Conservation (phyloP, 23 tunicate genomes). For the Aplidium turbinatum region DNA sequence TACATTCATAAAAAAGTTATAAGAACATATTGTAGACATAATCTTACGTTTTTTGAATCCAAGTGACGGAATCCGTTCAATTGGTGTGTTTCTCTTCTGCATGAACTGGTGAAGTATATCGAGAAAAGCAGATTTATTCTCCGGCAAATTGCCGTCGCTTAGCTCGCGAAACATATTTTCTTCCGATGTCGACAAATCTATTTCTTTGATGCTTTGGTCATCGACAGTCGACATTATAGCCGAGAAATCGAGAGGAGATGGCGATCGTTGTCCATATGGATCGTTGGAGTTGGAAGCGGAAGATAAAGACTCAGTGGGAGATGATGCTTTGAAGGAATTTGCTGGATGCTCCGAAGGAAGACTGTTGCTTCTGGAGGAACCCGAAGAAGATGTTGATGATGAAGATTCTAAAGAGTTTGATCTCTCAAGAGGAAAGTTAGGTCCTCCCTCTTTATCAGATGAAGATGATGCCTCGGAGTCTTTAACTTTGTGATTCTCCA, state of each 20-base stretch:
- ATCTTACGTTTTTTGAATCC: slow-evolving; percentile 82
- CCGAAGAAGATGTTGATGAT: slow-evolving; percentile 21
- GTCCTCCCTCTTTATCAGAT: neutral
- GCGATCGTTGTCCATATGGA: slow-evolving; percentile 21
- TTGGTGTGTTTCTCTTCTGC: slow-evolving; percentile 57
- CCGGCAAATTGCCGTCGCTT: slow-evolving; percentile 61
- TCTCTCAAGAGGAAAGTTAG: neutral
- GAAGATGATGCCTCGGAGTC: neutral
- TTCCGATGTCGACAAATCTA: slow-evolving; percentile 28
- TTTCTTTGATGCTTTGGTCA: neutral
- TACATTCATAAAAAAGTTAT: no score
- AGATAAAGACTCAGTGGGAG: slow-evolving; percentile 42
- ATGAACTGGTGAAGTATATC: slow-evolving; percentile 61
- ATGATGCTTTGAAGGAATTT: slow-evolving; percentile 8
- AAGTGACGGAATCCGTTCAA: slow-evolving; percentile 58
- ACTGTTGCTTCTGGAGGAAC: slow-evolving; percentile 44
- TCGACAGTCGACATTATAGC: slow-evolving; percentile 10
- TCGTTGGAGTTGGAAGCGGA: slow-evolving; percentile 33
- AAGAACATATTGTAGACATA: no score
- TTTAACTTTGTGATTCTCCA: slow-evolving; percentile 47
- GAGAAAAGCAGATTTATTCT: slow-evolving; percentile 45
- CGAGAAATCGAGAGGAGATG: slow-evolving; percentile 49
- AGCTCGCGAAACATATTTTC: slow-evolving; percentile 45
- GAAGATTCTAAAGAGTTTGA: slow-evolving; percentile 2
- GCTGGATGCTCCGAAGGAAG: slow-evolving; percentile 10